Evolutionary conservation across 1,140 invertebrate genomes (phyloP).

Genomic region (Tetramorium parvispinum): DNA sequence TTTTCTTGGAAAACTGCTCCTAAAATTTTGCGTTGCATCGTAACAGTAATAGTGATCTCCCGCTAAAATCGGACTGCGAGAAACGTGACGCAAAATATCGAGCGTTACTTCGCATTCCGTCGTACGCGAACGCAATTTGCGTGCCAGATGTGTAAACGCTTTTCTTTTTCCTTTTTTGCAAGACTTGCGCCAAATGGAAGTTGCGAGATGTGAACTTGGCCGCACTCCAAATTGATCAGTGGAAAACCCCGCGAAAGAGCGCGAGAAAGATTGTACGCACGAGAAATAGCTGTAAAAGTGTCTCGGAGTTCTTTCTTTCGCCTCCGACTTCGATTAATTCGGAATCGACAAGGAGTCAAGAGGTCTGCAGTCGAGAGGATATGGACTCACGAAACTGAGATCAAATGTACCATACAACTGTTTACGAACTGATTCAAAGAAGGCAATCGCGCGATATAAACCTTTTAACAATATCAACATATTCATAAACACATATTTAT

Average conservation of each 20-base stretch:
- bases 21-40: not conserved
- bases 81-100: not conserved
- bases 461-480: too few relatives aligned
- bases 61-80: not conserved
- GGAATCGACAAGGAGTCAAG: not conserved
- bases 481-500: not conserved
- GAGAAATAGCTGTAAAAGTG: not conserved
- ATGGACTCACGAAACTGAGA: not conserved
- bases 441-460: not conserved
- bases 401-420: not conserved
- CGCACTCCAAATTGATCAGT: conserved; percentile 35
- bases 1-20: not conserved
- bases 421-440: not conserved
- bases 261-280: not conserved
- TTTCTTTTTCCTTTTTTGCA: not conserved
- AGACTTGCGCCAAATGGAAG: conserved; percentile 9
- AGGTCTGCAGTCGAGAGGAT: not conserved
- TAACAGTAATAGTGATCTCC: not conserved
- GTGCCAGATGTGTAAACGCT: not conserved
- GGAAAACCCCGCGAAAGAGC: conserved; percentile 4
- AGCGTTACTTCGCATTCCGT: not conserved
- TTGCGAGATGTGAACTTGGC: conserved; percentile 46
- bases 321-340: conserved; percentile 25
- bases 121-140: not conserved
- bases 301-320: not conserved